A percentile compares a stretch with the other conserved stretches of the same genome.
phyloP scores from a whole-genome alignment of 1,140 invertebrate genomes.

The Neelides sp. region DNA sequence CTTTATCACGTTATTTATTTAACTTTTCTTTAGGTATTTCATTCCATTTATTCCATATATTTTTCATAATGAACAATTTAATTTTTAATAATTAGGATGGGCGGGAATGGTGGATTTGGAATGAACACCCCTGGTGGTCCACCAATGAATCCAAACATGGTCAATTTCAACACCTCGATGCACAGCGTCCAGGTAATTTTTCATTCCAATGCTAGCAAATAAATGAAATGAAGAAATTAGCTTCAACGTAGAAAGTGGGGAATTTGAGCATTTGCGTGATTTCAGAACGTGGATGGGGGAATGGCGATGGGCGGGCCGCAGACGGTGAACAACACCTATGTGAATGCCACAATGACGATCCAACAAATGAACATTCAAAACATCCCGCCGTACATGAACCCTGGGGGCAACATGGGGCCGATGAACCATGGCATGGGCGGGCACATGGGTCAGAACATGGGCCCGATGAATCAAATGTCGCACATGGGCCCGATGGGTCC shows the following conservation, averaged over 20 bases:
- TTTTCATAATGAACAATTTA: background rate
- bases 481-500: constrained; percentile 11
- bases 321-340: constrained; percentile 43
- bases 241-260: constrained; percentile 30
- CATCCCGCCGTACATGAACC: constrained; percentile 33
- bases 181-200: constrained; percentile 33
- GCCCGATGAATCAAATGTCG: constrained; percentile 24
- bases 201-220: constrained; percentile 10
- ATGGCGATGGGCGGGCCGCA: constrained; percentile 35
- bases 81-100: constrained; percentile 22
- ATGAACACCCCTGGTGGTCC: constrained; percentile 36
- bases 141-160: constrained; percentile 33
- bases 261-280: constrained; percentile 8
- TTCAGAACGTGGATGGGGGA: constrained; percentile 33
- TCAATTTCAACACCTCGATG: constrained; percentile 36
- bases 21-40: background rate
- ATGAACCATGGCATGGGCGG: constrained; percentile 37
- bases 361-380: constrained; percentile 44
- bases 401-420: constrained; percentile 43
- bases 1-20: background rate
- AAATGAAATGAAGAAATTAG: background rate
- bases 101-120: constrained; percentile 41
- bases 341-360: constrained; percentile 42
- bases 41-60: too few species aligned
- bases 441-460: constrained; percentile 36